These are phyloP conservation scores for Drosophila setifemur DNA, from an alignment of 1,140 invertebrate genomes.

Conservation along the genomic window DNA sequence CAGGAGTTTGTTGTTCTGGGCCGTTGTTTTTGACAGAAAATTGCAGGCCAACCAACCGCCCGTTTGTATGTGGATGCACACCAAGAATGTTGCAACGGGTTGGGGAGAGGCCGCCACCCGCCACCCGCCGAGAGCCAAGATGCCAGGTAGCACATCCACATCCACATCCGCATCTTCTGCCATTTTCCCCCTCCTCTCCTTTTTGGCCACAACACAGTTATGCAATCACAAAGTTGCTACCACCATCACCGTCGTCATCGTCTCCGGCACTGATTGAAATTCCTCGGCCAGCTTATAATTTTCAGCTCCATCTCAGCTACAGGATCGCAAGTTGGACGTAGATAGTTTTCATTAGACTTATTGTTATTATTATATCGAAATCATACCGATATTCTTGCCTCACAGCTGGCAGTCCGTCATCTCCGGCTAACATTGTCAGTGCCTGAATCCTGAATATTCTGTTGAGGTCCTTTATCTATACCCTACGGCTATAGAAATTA, in stretches of 20 bases:
- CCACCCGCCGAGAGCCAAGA: constrained; percentile 50
- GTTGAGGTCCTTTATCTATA: too few relatives aligned
- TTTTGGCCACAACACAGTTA: constrained; percentile 45
- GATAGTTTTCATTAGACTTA: constrained; percentile 52
- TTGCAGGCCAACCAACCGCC: constrained; percentile 40
- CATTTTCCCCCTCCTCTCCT: neutral
- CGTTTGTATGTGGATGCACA: neutral
- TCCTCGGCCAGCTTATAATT: constrained; percentile 55
- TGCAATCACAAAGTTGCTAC: constrained; percentile 69
- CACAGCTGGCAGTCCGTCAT: constrained; percentile 29
- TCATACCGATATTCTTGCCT: constrained; percentile 16
- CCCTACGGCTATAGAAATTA: too few relatives aligned
- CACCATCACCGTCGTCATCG: constrained; percentile 7
- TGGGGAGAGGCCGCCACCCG: constrained; percentile 21
- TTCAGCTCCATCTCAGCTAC: constrained; percentile 42
- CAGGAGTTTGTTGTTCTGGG: constrained; percentile 35
- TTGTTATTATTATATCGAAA: constrained; percentile 48
- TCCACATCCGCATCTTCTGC: too few relatives aligned
- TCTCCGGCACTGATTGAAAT: constrained; percentile 67
- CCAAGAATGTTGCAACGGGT: neutral
- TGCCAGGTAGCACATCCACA: constrained; percentile 36
- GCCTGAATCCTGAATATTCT: too few relatives aligned
- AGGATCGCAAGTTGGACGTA: constrained; percentile 21
- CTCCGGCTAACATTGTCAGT: constrained; percentile 1
- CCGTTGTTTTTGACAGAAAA: constrained; percentile 71